Base-by-base conservation (phyloP, 2,113 vertebrate species). In the Varanus salvator region DNA sequence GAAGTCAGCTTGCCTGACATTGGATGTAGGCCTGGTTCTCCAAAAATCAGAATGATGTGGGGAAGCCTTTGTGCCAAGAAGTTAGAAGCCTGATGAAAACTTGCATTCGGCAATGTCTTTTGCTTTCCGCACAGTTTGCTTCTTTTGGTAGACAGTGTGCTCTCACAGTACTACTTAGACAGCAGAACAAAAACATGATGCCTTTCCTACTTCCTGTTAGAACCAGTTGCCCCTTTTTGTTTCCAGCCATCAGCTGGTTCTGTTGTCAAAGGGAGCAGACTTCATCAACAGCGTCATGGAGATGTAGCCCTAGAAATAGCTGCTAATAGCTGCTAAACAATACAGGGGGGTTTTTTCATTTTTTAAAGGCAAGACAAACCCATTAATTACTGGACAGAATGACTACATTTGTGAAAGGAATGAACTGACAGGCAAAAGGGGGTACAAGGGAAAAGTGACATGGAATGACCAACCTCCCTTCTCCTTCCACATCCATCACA, bases 241-340 rank as follows among this genome's bases (percentile, higher is more conserved):
- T 92, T 90, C 95, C 94, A 95, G 86, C 91, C 60, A 50, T 95
- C 94, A 95, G 86, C 91, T 68, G 54, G 76, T 57, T 89, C 91
- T 0, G 0, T 78, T 75, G 89, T 85, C 91, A 91, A 82, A 84
- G 91, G 91, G 86, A 93, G 90, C 4, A 80, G 82, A 44, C 38
- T 44, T 44, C 3, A 44, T 44, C 38, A 44, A 92, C 76, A 57
- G 64, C 89, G 87, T 93, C 90, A 80, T 72, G 80, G 92, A 89
- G 90, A 80, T 80, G 64, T 88, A 91, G 89, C 71, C 87, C 57
- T 60, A 54, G 76, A 95, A 95, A 90, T 90, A 94, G 89, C 85
- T 87, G 72, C 89, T 91, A 38, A 91, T 60, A 90, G 29, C 74
- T 54, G 54, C 54, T 54, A 90, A 91, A 92, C 38, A 85, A 15